These are phyloP conservation scores for Noctua comes DNA, from an alignment of 2,888 invertebrate genomes.

Conservation along the genomic window DNA sequence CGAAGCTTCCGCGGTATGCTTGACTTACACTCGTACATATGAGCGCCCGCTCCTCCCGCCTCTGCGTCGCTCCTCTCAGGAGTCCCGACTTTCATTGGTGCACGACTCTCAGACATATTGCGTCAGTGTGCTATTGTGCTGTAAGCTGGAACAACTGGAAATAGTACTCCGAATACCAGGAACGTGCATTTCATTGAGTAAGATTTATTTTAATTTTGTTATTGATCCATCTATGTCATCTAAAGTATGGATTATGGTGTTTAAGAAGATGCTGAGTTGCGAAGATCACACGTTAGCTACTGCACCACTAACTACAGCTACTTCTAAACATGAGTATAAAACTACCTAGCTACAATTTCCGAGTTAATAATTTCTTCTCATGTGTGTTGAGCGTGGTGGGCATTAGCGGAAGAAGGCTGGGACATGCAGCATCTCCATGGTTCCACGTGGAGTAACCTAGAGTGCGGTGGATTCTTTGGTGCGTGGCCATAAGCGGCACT, in stretches of 20 bases:
- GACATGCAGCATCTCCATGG: neutral
- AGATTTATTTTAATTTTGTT: neutral
- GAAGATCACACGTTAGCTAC: neutral
- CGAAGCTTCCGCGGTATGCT: constrained; percentile 7
- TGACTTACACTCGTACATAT: neutral
- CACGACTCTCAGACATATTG: neutral
- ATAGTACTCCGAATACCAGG: neutral
- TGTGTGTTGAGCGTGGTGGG: neutral
- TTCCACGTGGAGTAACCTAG: neutral
- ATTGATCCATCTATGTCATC: neutral
- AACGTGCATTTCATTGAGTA: neutral
- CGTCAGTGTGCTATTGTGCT: neutral
- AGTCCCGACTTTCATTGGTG: neutral
- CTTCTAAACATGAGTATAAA: neutral
- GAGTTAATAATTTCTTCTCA: neutral
- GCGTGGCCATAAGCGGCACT: neutral
- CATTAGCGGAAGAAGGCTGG: neutral
- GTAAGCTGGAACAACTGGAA: neutral
- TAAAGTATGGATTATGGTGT: neutral
- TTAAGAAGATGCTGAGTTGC: neutral
- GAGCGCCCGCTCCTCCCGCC: neutral
- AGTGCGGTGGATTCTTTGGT: neutral
- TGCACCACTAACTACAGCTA: neutral
- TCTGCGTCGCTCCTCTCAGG: neutral
- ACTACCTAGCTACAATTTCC: neutral